These are phyloP conservation scores for Eupeodes luniger DNA, from an alignment of 2,888 invertebrate species.

Conservation along the genomic window DNA sequence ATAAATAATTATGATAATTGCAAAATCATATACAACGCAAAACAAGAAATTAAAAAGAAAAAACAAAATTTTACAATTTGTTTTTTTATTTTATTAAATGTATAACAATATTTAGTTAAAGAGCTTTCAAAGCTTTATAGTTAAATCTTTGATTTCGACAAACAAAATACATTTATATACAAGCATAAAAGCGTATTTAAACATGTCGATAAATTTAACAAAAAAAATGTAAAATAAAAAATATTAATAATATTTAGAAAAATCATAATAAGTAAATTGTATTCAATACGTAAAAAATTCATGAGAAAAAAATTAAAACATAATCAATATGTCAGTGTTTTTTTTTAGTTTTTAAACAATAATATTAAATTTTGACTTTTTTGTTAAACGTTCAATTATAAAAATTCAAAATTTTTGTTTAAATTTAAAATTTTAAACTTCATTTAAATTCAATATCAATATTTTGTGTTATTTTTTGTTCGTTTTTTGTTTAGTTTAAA, in stretches of 20 bases:
- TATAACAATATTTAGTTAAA: conserved; percentile 6
- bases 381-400: background rate
- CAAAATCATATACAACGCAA: conserved; percentile 46
- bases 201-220: conserved; percentile 71
- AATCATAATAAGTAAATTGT: conserved; percentile 23
- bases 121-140: conserved; percentile 45
- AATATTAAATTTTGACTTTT: background rate
- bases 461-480: background rate
- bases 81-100: conserved; percentile 24
- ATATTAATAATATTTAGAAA: conserved; percentile 5
- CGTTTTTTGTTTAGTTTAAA: conserved; percentile 41
- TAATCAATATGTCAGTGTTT: conserved; percentile 43
- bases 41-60: conserved; percentile 23
- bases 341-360: background rate
- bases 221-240: conserved; percentile 21
- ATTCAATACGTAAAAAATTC: conserved; percentile 54
- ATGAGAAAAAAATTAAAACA: conserved; percentile 41
- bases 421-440: conserved; percentile 1
- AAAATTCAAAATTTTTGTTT: conserved; percentile 46
- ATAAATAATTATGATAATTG: conserved; percentile 38
- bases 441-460: conserved; percentile 42
- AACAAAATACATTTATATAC: conserved; percentile 70
- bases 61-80: conserved; percentile 37
- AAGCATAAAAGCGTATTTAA: conserved; percentile 68
- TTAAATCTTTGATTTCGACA: conserved; percentile 47